phyloP scores from a whole-genome alignment of 64 coral and sea anemone species.

The Montipora capricornis region DNA sequence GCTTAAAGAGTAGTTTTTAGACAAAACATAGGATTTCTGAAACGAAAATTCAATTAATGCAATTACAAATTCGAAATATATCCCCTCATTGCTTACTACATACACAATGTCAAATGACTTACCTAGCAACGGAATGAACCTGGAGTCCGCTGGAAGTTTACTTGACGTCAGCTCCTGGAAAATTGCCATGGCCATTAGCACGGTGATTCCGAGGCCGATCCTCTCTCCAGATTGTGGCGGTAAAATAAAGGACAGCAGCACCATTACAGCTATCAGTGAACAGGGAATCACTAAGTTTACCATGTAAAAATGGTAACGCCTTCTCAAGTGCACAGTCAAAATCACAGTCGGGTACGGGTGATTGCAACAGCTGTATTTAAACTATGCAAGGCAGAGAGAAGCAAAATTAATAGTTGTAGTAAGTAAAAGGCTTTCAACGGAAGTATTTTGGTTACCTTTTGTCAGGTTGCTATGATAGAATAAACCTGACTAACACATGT shows the following conservation, averaged over 20 bases:
- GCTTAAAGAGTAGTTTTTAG: background rate
- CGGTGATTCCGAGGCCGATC: conserved; percentile 89
- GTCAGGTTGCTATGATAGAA: too few species aligned
- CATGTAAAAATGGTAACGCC: conserved; percentile 89
- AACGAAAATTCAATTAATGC: too few species aligned
- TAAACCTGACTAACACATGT: too few species aligned
- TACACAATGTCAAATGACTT: background rate
- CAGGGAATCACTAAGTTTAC: conserved; percentile 91
- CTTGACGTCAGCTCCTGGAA: conserved; percentile 92
- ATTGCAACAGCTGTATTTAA: conserved; percentile 72
- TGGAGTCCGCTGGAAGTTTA: conserved; percentile 86
- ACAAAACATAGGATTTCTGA: too few species aligned
- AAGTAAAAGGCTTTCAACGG: background rate
- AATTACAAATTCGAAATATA: background rate
- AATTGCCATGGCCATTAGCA: conserved; percentile 95
- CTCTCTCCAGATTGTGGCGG: conserved; percentile 89
- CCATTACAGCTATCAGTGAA: conserved; percentile 88
- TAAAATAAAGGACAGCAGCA: conserved; percentile 83
- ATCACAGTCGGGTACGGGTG: conserved; percentile 74
- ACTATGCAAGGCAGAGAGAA: conserved; percentile 27
- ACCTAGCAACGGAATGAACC: conserved; percentile 80
- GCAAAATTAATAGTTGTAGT: background rate
- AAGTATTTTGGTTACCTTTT: too few species aligned
- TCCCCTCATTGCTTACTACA: background rate
- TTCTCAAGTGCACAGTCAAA: conserved; percentile 57